Conservation (phyloP, 1,140 invertebrate species). For the Dreissena polymorpha region DNA sequence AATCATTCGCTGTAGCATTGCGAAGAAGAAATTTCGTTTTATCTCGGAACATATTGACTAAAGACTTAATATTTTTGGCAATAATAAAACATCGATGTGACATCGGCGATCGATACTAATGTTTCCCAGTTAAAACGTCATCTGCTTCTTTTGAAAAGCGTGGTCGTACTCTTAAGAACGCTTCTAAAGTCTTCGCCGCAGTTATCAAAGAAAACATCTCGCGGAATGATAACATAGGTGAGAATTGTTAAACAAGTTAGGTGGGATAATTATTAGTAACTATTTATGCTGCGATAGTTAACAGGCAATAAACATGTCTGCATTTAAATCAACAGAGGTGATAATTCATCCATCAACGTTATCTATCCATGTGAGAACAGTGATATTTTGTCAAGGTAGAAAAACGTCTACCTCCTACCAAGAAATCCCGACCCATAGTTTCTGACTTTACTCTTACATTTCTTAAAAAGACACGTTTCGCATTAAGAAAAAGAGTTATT, state of each 20-base stretch:
- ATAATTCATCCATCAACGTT: background rate
- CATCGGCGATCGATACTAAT: background rate
- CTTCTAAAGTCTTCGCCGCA: too few species aligned
- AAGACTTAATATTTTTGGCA: background rate
- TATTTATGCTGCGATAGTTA: slow-evolving; percentile 39
- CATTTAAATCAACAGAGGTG: slow-evolving; percentile 13
- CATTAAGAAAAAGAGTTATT: too few species aligned
- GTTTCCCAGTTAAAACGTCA: background rate
- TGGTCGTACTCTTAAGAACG: background rate
- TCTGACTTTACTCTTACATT: too few species aligned
- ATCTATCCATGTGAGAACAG: too few species aligned
- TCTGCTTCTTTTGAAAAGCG: slow-evolving; percentile 20
- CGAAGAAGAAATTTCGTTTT: background rate
- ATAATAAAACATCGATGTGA: background rate
- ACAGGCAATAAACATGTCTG: slow-evolving; percentile 45
- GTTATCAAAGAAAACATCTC: too few species aligned
- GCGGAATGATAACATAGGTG: slow-evolving; percentile 10
- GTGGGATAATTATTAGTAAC: slow-evolving; percentile 35
- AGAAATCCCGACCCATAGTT: too few species aligned
- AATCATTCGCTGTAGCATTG: background rate
- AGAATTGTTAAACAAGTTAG: slow-evolving; percentile 35
- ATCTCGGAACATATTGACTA: slow-evolving; percentile 16
- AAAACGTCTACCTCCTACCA: too few species aligned
- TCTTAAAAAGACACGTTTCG: too few species aligned
- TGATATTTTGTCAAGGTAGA: too few species aligned